Evolutionary conservation across 1,140 invertebrate genomes (phyloP), one percentile per base, ranked within the genome.

Genomic region (Trichonephila clavipes): DNA sequence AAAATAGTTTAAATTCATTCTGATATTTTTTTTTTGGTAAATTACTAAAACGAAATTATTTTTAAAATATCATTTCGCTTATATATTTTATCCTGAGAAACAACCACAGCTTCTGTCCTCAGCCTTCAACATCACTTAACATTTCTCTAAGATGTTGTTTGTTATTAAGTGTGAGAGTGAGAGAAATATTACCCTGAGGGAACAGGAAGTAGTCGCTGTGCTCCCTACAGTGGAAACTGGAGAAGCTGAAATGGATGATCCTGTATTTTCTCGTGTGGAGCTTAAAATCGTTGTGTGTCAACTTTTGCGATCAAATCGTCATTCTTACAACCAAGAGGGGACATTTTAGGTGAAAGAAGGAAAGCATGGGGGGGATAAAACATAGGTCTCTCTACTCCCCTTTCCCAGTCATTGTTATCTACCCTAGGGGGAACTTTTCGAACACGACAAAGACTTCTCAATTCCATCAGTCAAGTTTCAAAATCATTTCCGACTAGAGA

Each of bases 281-380:
- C 72, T 82, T 90, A 81, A 90, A 90, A 90, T 90, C 88, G 44
- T 82, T 82, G 72, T 61, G 64, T 82, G 88, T 90, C 88, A 90
- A 58, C 69, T 90, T 90, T 90, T 77, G 51, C 24, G 69, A 82
- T 90, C 88, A 90, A 90, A 90, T 90, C 89, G 89, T 82, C 72
- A 44, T 82, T 90, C 89, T 90, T 82, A 90, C 77, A 90, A 62
- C 18, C 58, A 28, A 82, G 89, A 44, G 89, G 58, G 51, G 69
- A 34, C 44, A 44, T 81, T 81, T 81, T 51, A 21, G 69, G 58
- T 18, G 58, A 51, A 90, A 90, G 77, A 90, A 2, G 61, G 28
- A 16, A 88, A 58, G 61, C 19, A 24, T 16, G 14, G 18, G 34
- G 19, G 72, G 88, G n/a, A 21, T 19, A 34, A 81, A 90, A 90